Conservation (phyloP, 2,888 invertebrate genomes). For the Dynastes hyllus region DNA sequence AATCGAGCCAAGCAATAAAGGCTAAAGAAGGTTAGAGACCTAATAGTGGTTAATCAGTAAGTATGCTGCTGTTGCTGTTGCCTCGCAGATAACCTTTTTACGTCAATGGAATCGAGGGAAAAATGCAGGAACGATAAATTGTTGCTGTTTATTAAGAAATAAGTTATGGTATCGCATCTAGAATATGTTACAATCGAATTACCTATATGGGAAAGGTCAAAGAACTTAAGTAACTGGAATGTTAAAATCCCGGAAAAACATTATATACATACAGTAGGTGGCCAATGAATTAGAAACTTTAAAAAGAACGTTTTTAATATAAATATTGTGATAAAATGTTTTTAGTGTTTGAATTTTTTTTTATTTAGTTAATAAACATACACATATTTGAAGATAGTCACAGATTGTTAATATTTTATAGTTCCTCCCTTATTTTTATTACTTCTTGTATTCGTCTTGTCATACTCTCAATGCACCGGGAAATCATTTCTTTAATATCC, state of each 20-base stretch:
- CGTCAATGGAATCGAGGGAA: slow-evolving; percentile 28
- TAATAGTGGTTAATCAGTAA: slow-evolving; percentile 4
- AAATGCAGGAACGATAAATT: slow-evolving; percentile 23
- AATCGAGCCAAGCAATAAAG: neutral
- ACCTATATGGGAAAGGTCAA: slow-evolving; percentile 15
- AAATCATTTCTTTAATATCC: too few species aligned
- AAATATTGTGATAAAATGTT: too few species aligned
- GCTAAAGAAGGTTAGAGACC: slow-evolving; percentile 7
- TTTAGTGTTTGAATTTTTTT: too few species aligned
- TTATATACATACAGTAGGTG: neutral
- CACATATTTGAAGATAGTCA: too few species aligned
- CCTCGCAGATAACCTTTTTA: slow-evolving; percentile 24
- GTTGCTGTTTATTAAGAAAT: slow-evolving; percentile 16
- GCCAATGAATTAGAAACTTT: too few species aligned
- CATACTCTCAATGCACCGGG: too few species aligned
- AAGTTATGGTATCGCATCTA: neutral
- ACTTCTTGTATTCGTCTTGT: too few species aligned
- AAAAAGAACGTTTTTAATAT: too few species aligned
- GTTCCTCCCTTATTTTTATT: too few species aligned
- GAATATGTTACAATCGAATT: neutral
- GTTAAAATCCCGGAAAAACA: slow-evolving; percentile 14
- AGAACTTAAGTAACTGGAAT: slow-evolving; percentile 5
- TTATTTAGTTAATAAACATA: too few species aligned
- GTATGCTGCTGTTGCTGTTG: neutral
- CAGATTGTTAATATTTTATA: too few species aligned